Conservation (phyloP, 2,797 vertebrate species). For the Squalus acanthias region DNA sequence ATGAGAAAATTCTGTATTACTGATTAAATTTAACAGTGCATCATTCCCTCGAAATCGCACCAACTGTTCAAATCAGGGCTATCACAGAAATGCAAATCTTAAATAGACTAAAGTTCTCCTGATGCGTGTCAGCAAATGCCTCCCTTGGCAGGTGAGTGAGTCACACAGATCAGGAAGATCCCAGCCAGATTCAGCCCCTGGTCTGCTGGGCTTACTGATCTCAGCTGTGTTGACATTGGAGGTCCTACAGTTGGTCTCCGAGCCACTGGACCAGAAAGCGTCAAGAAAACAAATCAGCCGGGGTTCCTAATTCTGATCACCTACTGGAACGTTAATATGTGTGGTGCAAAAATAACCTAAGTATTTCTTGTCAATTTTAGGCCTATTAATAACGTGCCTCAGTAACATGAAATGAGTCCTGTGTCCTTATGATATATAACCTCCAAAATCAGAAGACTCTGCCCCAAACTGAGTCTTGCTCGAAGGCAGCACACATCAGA, state of each 20-base stretch:
- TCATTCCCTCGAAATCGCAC: not conserved
- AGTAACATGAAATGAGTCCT: not conserved
- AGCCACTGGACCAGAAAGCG: not conserved
- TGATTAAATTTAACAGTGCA: not conserved
- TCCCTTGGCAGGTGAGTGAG: not conserved
- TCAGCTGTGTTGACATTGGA: not conserved
- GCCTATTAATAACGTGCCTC: not conserved
- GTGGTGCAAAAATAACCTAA: not conserved
- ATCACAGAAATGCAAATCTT: not conserved
- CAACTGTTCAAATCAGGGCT: not conserved
- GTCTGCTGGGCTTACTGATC: not conserved
- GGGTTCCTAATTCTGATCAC: not conserved
- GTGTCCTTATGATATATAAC: not conserved
- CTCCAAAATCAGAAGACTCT: not conserved
- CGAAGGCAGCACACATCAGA: not conserved
- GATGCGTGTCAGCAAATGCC: not conserved
- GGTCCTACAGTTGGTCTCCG: not conserved
- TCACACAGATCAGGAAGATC: not conserved
- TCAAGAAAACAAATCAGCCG: not conserved
- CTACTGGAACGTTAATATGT: not conserved
- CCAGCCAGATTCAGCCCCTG: not conserved
- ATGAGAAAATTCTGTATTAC: not conserved
- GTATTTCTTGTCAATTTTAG: not conserved
- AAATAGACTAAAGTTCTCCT: not conserved
- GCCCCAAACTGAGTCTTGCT: not conserved